Percentiles rank a stretch among this genome's conserved stretches.
Conservation (phyloP, 2,888 invertebrate genomes). For the Agriopis aurantiaria region DNA sequence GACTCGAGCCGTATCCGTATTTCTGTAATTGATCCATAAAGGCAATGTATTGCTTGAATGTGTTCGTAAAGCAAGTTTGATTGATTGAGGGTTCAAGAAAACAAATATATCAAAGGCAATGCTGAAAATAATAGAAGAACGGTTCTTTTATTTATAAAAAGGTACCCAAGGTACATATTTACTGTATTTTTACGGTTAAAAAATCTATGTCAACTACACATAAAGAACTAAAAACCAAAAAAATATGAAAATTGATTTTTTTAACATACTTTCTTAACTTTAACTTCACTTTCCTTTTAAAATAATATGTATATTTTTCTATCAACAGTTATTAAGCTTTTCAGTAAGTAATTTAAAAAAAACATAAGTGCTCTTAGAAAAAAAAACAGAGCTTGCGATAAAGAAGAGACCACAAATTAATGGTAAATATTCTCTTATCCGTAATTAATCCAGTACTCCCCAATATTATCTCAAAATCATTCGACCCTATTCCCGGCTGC, state of each 20-base stretch:
- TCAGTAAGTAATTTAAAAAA: no score
- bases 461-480: conserved; percentile 34
- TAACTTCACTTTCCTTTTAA: no score
- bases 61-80: conserved; percentile 5
- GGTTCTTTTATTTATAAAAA: no score
- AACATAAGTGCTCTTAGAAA: neutral
- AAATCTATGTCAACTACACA: no score
- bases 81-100: conserved; percentile 7
- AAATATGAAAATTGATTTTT: no score
- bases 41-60: conserved; percentile 21
- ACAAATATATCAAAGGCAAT: neutral
- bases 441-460: conserved; percentile 35
- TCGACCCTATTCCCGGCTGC: conserved; percentile 46
- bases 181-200: no score
- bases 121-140: neutral
- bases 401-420: conserved; percentile 13
- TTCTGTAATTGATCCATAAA: conserved; percentile 21
- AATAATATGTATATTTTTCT: no score
- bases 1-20: conserved; percentile 15
- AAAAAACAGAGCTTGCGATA: neutral
- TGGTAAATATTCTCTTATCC: conserved; percentile 19
- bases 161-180: no score
- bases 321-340: no score
- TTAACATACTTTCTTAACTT: no score
- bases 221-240: no score